Evolutionary conservation across 2,888 invertebrate genomes (phyloP), one percentile per base, ranked within the genome.

Genomic region (Calliopum simillimum): DNA sequence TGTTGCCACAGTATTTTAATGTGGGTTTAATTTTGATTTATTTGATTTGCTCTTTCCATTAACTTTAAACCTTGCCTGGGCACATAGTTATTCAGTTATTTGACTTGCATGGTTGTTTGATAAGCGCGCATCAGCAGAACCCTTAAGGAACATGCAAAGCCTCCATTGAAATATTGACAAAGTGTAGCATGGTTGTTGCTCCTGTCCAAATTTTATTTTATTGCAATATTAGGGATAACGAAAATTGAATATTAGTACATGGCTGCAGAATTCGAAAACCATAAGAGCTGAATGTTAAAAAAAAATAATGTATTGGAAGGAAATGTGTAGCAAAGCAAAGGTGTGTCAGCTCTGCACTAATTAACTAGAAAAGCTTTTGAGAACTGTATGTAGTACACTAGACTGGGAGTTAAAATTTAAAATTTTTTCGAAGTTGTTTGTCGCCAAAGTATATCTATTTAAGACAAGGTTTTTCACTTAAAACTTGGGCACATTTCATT

Each of bases 21-120:
- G 59, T 12, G 13, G 19, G 41, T 21, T 64, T 21, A 46, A 49
- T 56, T 56, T 58, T 47, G 66, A 67, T 56, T 67, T 47, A 67
- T 46, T 58, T 46, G 46, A 66, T 53, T 68, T 49, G 53, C 41
- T 61, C 55, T 62, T 68, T 68, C 53, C 62, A 61, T 68, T 62
- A 62, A 46, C 66, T 67, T 67, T 58, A 46, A 67, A 67, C 66
- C 47, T 67, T 14, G 12, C n/a, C 8, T 33, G 8, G 1, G 33
- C 33, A 6, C 33, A 33, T 33, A 33, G 33, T 6, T 33, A 2
- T 1, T 2, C 8, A 33, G 33, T 33, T 33, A 33, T 33, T 33
- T 33, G 33, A 33, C 33, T 33, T 33, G 33, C 33, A 33, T 33
- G 33, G 33, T 8, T 33, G 8, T 33, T 33, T 33, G 8, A 33